These are phyloP conservation scores for Drosophila histrio DNA, from an alignment of 2,888 invertebrate genomes.

Conservation along the genomic window DNA sequence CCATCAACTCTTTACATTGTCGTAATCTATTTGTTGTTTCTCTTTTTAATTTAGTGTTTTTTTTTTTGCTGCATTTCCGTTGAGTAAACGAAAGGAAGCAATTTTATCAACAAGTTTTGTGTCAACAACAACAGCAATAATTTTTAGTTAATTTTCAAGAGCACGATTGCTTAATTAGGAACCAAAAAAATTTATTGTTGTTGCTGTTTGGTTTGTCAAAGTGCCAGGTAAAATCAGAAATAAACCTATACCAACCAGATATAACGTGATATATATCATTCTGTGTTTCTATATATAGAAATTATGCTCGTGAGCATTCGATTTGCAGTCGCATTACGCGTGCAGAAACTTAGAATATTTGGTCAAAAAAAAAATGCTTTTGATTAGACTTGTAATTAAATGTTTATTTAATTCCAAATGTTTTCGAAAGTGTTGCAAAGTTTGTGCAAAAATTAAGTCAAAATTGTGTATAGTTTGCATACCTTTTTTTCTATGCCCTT, in stretches of 20 bases:
- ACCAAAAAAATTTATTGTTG: not conserved
- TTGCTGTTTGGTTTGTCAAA: conserved; percentile 40
- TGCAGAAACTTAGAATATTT: too few relatives aligned
- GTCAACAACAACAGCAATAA: not conserved
- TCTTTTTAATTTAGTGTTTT: not conserved
- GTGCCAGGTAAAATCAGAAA: conserved; percentile 64
- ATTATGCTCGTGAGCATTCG: conserved; percentile 56
- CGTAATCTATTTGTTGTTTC: conserved; percentile 24
- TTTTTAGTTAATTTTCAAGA: conserved; percentile 17
- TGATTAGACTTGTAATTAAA: too few relatives aligned
- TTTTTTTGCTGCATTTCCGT: conserved; percentile 31
- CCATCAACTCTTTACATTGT: conserved; percentile 4
- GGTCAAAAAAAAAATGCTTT: too few relatives aligned
- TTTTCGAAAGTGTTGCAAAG: too few relatives aligned
- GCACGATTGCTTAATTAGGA: conserved; percentile 40
- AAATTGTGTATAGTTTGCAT: not conserved
- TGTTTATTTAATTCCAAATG: too few relatives aligned
- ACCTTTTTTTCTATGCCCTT: not conserved
- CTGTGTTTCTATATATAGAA: conserved; percentile 27
- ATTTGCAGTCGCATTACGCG: conserved; percentile 41
- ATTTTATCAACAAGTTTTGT: conserved; percentile 29
- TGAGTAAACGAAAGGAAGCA: not conserved
- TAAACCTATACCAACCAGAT: conserved; percentile 42
- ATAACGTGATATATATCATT: conserved; percentile 22
- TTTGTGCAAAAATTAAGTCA: too few relatives aligned